These are phyloP conservation scores for Tribolium castaneum DNA, from an alignment of 1,140 invertebrate species.

Conservation along the genomic window DNA sequence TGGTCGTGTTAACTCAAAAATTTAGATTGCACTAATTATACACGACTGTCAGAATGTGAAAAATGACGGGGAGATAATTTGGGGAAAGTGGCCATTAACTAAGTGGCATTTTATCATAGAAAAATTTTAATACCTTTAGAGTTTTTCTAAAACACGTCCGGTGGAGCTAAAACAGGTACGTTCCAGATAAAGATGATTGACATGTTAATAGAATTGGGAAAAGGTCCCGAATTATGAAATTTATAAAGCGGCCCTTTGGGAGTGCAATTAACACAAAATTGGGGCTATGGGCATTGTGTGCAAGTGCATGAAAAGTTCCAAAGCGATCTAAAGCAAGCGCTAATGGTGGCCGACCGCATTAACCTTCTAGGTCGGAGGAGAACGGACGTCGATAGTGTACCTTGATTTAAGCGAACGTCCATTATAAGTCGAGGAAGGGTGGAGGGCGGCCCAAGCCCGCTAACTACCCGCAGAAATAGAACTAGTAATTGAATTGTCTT, in stretches of 20 bases:
- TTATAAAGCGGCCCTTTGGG: not conserved
- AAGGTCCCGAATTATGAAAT: constrained; percentile 42
- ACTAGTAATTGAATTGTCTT: constrained; percentile 63
- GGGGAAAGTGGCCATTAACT: constrained; percentile 36
- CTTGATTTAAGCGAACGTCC: constrained; percentile 45
- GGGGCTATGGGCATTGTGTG: constrained; percentile 43
- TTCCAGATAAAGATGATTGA: constrained; percentile 47
- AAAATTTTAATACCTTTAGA: constrained; percentile 22
- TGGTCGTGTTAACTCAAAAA: constrained; percentile 9
- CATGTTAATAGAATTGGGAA: constrained; percentile 42
- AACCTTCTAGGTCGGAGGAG: constrained; percentile 36
- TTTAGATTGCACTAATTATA: constrained; percentile 35
- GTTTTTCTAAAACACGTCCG: constrained; percentile 45
- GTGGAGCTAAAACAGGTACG: constrained; percentile 46
- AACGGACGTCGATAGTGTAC: constrained; percentile 40
- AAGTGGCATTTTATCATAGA: constrained; percentile 38
- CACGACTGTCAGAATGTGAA: constrained; percentile 42
- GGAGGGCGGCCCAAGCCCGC: constrained; percentile 32
- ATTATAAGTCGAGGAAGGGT: constrained; percentile 34
- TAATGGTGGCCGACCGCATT: constrained; percentile 39
- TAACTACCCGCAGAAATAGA: constrained; percentile 58
- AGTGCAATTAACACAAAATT: constrained; percentile 33
- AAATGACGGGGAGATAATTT: constrained; percentile 38
- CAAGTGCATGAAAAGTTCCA: constrained; percentile 23
- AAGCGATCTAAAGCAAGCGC: constrained; percentile 3